Evolutionary conservation across 2,888 invertebrate species (phyloP), one percentile per base, ranked within the genome.

Genomic region (Pristionchus exspectatus): DNA sequence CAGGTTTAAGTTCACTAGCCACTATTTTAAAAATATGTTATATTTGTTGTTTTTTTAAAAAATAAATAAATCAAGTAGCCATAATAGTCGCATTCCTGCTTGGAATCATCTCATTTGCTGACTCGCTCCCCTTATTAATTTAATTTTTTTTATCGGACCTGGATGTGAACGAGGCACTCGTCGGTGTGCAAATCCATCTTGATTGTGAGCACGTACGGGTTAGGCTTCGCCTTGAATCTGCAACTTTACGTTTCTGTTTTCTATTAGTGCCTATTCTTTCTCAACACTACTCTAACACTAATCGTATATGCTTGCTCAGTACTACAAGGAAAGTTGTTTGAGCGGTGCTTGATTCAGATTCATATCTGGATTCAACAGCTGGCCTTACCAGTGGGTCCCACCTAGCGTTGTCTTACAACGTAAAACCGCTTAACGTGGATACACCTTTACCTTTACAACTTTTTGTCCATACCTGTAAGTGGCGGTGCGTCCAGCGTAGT

Each of bases 121-220:
- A 33, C 69, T 72, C 63, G 10, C 33, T 30, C 18, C 38, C 9
- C 74, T 74, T 74, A 74, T 74, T n/a, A n/a, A 44, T 44, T 5
- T 44, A 5, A 44, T 44, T 44, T 44, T 44, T 44, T 27, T 5
- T 33, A 83, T 21, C 90, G 90, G 56, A 92, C 93, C 87, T 90
- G 90, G n/a, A 93, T 92, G 88, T 92, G 91, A n/a, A 93, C 87
- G 66, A 91, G 91, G 69, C 93, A 93, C 66, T 91, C 89, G 14
- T 90, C 89, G 0, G 93, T 92, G 83, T 91, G 90, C 21, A 90
- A 59, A 10, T 90, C 90, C 50, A 63, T 89, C 90, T 50, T 90
- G 91, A 93, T 87, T 7, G 92, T 89, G 44, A 93, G 38, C 0
- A 90, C 89, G 90, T 93, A 93, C 74, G 72, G 30, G 30, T 54